Percentiles rank a stretch among this genome's conserved stretches.
Evolutionary conservation across 53 echinoderm and acorn worm genomes (phyloP).

Genomic region (Temnopleurus reevesii): DNA sequence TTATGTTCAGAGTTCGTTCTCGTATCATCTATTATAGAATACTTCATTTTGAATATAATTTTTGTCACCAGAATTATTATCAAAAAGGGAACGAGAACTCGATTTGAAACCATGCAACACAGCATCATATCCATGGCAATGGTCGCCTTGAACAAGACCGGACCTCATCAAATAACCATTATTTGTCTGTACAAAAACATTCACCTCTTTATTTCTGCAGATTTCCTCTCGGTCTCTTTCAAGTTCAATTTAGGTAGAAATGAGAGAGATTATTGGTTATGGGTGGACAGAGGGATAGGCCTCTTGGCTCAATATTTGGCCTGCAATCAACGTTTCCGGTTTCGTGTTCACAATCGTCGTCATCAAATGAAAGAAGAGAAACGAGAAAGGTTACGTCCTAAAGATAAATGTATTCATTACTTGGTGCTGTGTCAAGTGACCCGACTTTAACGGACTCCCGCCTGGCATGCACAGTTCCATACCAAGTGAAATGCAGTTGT

Average conservation of each 20-base stretch:
- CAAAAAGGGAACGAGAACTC: neutral
- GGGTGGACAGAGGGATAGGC: neutral
- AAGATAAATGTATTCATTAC: neutral
- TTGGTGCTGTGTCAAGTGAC: neutral
- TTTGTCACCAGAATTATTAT: too few species aligned
- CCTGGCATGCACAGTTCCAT: neutral
- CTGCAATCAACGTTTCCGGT: constrained; percentile 35
- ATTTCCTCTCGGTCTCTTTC: neutral
- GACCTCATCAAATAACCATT: neutral
- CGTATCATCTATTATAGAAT: too few species aligned
- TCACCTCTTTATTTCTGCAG: neutral
- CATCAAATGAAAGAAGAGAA: neutral
- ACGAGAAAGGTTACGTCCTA: too few species aligned
- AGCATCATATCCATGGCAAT: neutral
- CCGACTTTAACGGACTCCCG: neutral
- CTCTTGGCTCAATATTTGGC: constrained; percentile 35
- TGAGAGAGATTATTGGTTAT: neutral
- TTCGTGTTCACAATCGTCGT: neutral
- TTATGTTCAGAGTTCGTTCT: too few species aligned
- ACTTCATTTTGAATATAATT: too few species aligned
- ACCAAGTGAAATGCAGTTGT: neutral
- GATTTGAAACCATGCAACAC: neutral
- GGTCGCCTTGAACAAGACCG: neutral
- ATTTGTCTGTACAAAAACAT: neutral
- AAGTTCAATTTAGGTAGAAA: neutral